phyloP scores from a whole-genome alignment of 2,113 vertebrate species.

The Falcunculus frontatus region DNA sequence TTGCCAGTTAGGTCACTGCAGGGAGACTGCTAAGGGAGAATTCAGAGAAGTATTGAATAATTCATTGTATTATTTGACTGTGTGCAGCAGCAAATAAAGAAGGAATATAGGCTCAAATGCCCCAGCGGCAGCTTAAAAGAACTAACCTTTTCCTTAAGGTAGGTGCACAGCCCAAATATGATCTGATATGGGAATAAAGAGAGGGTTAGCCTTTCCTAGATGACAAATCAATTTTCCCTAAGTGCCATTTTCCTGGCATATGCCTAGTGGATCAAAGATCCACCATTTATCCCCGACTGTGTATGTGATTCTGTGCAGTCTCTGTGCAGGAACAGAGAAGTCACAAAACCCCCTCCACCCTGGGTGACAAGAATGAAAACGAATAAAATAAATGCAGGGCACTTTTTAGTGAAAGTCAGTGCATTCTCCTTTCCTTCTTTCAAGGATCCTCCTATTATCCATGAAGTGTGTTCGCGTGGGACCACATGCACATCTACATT shows the following conservation, averaged over 20 bases:
- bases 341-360: not conserved
- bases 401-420: not conserved
- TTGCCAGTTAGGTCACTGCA: not conserved
- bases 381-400: not conserved
- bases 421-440: not conserved
- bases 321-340: not conserved
- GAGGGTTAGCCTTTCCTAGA: not conserved
- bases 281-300: not conserved
- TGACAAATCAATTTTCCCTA: not conserved
- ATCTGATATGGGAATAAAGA: not conserved
- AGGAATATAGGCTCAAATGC: not conserved
- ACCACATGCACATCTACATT: not conserved
- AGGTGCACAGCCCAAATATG: not conserved
- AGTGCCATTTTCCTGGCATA: not conserved
- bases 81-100: not conserved
- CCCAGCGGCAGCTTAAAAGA: not conserved
- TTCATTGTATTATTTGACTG: not conserved
- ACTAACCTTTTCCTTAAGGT: not conserved
- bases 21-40: not conserved
- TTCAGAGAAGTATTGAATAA: not conserved
- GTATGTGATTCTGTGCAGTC: not conserved
- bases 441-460: not conserved
- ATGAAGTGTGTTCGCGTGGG: not conserved
- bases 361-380: not conserved
- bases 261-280: not conserved